Percentiles rank a stretch among this genome's conserved stretches.
phyloP scores from a whole-genome alignment of 2,888 invertebrate species.

The Hirtodrosophila trivittata region DNA sequence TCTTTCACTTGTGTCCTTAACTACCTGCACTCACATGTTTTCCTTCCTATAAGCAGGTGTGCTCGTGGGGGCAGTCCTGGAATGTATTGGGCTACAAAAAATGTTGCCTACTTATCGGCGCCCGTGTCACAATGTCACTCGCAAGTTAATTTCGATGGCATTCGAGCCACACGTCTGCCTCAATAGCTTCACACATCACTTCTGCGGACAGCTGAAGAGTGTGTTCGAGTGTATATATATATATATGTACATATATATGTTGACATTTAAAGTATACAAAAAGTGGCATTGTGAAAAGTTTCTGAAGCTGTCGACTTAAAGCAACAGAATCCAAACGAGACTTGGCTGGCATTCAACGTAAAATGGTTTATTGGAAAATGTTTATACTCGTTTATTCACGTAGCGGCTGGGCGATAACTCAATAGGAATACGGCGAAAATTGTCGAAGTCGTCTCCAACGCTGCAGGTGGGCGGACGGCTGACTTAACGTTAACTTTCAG shows the following conservation, averaged over 20 bases:
- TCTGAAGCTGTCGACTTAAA: constrained; percentile 32
- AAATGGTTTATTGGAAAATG: constrained; percentile 53
- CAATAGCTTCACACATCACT: constrained; percentile 37
- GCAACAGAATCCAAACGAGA: constrained; percentile 13
- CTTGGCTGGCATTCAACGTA: constrained; percentile 18
- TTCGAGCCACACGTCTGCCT: constrained; percentile 43
- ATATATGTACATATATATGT: constrained; percentile 1
- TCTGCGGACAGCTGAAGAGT: constrained; percentile 17
- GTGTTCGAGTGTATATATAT: not conserved
- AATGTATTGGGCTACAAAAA: no score
- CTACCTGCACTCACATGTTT: constrained; percentile 3
- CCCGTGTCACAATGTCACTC: constrained; percentile 56
- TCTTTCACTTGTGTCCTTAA: constrained; percentile 8
- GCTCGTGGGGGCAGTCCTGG: constrained; percentile 18
- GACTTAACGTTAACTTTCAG: constrained; percentile 21
- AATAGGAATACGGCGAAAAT: constrained; percentile 18
- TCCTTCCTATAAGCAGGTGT: no score
- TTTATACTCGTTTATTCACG: constrained; percentile 4
- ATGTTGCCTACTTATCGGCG: constrained; percentile 65
- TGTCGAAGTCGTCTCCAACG: constrained; percentile 19
- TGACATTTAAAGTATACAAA: constrained; percentile 44
- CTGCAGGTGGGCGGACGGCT: constrained; percentile 10
- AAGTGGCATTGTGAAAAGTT: constrained; percentile 30
- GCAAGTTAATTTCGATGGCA: constrained; percentile 69
- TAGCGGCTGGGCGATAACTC: constrained; percentile 22